phyloP scores from a whole-genome alignment of 2,888 invertebrate species.

The Netelia melanura region DNA sequence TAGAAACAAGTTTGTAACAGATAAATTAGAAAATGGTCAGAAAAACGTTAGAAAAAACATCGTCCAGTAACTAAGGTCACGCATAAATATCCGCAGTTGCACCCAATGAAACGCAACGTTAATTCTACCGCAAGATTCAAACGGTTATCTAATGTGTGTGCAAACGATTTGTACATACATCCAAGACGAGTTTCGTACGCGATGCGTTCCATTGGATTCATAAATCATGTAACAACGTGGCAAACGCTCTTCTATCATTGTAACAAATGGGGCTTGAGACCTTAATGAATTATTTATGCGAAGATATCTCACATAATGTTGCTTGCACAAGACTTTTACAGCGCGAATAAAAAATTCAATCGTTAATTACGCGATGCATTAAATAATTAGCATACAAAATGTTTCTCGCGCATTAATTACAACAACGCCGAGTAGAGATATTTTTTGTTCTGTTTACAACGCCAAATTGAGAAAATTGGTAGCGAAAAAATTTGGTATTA shows the following conservation, averaged over 20 bases:
- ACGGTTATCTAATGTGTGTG: not conserved
- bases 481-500: slow-evolving; percentile 32
- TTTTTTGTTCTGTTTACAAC: not conserved
- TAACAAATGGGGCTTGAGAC: not conserved
- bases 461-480: slow-evolving; percentile 16
- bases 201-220: not conserved
- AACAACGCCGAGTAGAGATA: not conserved
- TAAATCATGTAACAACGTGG: slow-evolving; percentile 19
- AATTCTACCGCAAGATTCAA: slow-evolving; percentile 1
- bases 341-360: not conserved
- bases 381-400: no score
- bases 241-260: not conserved
- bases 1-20: no score
- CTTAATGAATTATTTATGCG: slow-evolving; percentile 9
- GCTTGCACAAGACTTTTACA: not conserved
- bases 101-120: slow-evolving; percentile 6
- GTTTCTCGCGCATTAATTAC: slow-evolving; percentile 1
- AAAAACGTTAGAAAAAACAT: no score
- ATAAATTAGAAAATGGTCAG: no score
- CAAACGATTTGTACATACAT: slow-evolving; percentile 30
- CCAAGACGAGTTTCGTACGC: slow-evolving; percentile 9
- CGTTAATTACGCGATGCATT: no score
- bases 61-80: slow-evolving; percentile 1
- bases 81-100: slow-evolving; percentile 14
- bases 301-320: not conserved